Evolutionary conservation across 2,888 invertebrate genomes (phyloP).

Genomic region (Cephus pygmeus): DNA sequence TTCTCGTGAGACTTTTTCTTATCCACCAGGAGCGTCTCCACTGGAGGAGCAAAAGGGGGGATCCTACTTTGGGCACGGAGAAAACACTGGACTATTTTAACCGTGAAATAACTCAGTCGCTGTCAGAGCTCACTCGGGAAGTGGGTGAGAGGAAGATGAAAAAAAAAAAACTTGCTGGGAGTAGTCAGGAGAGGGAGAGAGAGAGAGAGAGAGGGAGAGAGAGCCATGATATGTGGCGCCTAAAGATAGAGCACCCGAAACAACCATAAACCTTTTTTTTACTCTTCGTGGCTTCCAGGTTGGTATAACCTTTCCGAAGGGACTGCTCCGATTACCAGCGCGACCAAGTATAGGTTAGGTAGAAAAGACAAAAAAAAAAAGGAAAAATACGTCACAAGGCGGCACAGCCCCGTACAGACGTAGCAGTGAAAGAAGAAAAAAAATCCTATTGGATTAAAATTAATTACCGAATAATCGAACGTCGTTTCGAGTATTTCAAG

Average conservation of each 20-base stretch:
- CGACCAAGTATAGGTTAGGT: no score
- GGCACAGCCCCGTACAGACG: background rate
- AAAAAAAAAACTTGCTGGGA: background rate
- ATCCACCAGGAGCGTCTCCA: constrained; percentile 21
- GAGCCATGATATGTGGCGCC: constrained; percentile 55
- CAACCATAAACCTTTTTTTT: constrained; percentile 52
- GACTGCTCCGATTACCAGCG: no score
- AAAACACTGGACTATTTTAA: constrained; percentile 60
- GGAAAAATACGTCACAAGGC: background rate
- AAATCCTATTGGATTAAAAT: background rate
- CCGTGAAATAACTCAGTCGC: constrained; percentile 61
- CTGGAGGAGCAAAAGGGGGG: constrained; percentile 4
- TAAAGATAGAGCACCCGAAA: constrained; percentile 59
- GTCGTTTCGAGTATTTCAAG: background rate
- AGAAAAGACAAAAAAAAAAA: no score
- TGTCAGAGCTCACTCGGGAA: constrained; percentile 37
- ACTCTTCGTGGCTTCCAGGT: constrained; percentile 11
- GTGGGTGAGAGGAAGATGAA: constrained; percentile 15
- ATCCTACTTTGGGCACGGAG: constrained; percentile 32
- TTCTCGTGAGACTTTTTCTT: constrained; percentile 16
- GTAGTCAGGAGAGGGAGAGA: constrained; percentile 1
- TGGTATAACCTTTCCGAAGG: background rate
- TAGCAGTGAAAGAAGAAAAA: no score
- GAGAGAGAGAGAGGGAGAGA: constrained; percentile 22
- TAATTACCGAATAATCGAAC: background rate